Evolutionary conservation across 2,113 vertebrate species (phyloP).

Genomic region (Panthera uncia): DNA sequence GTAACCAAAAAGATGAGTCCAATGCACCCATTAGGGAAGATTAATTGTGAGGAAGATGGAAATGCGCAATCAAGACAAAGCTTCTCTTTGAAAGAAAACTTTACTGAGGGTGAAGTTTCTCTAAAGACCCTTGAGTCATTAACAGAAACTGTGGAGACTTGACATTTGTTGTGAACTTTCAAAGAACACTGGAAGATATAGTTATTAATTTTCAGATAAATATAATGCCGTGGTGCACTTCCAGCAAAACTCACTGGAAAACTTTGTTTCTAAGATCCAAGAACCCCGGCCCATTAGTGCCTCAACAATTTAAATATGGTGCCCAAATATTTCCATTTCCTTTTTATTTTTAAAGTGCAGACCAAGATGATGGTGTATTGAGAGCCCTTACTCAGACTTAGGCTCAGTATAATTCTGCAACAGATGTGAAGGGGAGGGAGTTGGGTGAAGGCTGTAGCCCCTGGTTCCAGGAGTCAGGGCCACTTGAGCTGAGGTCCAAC

Average conservation of each 20-base stretch:
- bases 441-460: fast-evolving
- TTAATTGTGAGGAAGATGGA: background rate
- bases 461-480: background rate
- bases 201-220: background rate
- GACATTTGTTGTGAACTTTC: background rate
- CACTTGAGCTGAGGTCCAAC: fast-evolving
- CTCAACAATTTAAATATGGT: background rate
- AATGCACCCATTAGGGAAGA: background rate
- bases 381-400: background rate
- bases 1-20: background rate
- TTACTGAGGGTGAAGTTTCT: background rate
- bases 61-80: background rate
- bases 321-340: background rate
- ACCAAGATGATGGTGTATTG: too few species aligned
- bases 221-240: background rate
- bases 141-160: slow-evolving; percentile 16
- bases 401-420: background rate
- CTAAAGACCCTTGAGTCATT: background rate
- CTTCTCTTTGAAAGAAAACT: background rate
- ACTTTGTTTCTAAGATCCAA: background rate
- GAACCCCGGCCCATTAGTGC: background rate
- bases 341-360: background rate
- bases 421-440: fast-evolving
- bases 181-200: background rate
- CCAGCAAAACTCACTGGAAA: background rate